Conservation (phyloP, 2,888 invertebrate genomes). For the Drepanosiphum platanoidis region DNA sequence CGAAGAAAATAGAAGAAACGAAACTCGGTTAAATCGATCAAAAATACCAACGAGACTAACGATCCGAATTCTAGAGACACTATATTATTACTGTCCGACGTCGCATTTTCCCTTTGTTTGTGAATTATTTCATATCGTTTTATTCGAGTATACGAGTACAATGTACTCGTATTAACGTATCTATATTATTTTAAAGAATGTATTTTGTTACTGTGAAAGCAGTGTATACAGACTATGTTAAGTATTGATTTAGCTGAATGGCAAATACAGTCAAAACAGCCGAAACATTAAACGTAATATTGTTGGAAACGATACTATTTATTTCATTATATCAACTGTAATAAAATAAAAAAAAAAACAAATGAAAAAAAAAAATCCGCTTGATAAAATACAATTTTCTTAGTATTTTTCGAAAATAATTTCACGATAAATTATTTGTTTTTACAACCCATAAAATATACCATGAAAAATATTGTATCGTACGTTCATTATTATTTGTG, state of each 20-base stretch:
- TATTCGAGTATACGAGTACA: no score
- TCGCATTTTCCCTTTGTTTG: no score
- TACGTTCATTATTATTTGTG: background rate
- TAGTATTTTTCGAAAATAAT: conserved; percentile 3
- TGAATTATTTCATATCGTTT: no score
- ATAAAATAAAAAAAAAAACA: background rate
- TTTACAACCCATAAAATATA: background rate
- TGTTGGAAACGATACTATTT: background rate
- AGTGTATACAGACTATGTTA: background rate
- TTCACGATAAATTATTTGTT: background rate
- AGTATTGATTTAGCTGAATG: conserved; percentile 3
- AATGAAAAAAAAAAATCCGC: background rate
- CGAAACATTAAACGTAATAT: background rate
- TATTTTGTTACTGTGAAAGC: no score
- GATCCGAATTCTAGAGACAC: no score
- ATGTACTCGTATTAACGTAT: no score
- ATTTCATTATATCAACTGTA: background rate
- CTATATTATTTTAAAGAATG: no score
- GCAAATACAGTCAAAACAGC: background rate
- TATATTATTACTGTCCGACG: no score
- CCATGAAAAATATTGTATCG: background rate
- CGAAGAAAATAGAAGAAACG: no score
- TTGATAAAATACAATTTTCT: conserved; percentile 21
- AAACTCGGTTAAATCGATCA: no score
- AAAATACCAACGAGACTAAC: no score